Percentiles rank a stretch among this genome's conserved stretches.
Conservation (phyloP, 2,797 vertebrate genomes). For the Onychomys arenicola region DNA sequence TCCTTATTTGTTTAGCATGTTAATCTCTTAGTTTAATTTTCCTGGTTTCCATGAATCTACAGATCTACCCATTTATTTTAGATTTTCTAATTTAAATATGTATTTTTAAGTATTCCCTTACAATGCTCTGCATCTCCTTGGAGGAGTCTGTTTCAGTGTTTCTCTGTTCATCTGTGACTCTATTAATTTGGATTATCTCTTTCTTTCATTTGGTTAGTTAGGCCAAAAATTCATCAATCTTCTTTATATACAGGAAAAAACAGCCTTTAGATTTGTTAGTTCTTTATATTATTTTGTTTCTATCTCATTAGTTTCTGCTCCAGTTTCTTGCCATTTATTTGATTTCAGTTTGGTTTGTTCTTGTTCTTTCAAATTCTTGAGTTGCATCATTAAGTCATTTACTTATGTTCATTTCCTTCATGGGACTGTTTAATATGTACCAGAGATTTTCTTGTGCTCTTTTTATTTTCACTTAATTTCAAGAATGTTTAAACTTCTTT, state of each 20-base stretch:
- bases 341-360: not conserved
- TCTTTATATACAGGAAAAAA: not conserved
- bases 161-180: not conserved
- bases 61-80: not conserved
- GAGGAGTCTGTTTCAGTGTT: not conserved
- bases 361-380: not conserved
- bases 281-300: not conserved
- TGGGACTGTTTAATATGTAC: not conserved
- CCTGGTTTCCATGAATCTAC: not conserved
- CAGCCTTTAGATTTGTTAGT: not conserved
- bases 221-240: not conserved
- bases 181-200: not conserved
- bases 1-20: not conserved
- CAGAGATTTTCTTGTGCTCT: not conserved
- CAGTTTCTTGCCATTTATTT: not conserved
- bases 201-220: not conserved
- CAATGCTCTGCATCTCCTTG: not conserved
- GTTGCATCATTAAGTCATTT: not conserved
- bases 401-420: not conserved
- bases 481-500: not conserved
- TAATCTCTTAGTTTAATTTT: not conserved
- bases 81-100: not conserved
- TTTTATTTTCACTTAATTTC: not conserved
- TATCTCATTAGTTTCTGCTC: not conserved
- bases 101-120: not conserved